phyloP scores from a whole-genome alignment of 2,113 vertebrate species.

The Myrmecophaga tridactyla region DNA sequence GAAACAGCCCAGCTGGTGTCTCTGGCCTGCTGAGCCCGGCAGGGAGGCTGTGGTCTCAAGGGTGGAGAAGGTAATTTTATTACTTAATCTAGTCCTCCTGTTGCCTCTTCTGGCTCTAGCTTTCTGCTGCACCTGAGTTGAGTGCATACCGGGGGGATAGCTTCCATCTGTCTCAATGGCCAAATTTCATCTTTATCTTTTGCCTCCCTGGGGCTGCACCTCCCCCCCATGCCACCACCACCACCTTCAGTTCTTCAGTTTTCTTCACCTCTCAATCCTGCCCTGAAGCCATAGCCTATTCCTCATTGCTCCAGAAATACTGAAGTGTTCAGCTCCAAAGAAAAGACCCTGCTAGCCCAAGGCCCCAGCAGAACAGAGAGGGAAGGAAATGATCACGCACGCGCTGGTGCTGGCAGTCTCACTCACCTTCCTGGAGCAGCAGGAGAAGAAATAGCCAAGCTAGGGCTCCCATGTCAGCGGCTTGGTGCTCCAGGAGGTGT shows the following conservation, averaged over 20 bases:
- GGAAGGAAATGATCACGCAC: background rate
- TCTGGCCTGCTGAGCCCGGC: background rate
- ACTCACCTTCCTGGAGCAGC: slow-evolving; percentile 42
- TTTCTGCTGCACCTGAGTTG: background rate
- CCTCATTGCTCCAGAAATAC: background rate
- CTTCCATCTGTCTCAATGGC: background rate
- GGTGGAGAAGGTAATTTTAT: background rate
- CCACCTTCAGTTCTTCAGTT: background rate
- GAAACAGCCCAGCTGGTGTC: background rate
- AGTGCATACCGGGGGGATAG: background rate
- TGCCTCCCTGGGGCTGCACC: too few relatives aligned
- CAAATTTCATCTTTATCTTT: background rate
- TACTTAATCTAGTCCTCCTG: background rate
- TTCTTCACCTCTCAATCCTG: background rate
- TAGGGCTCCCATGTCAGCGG: background rate
- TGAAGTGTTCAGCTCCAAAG: background rate
- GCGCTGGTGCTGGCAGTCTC: too few relatives aligned
- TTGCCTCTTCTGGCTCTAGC: background rate
- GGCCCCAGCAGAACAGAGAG: background rate
- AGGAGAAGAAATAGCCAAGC: background rate
- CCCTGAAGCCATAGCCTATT: background rate
- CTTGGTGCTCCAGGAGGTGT: background rate
- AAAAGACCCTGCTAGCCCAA: background rate
- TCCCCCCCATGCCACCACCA: background rate
- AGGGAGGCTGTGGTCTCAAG: fast-evolving